phyloP scores from a whole-genome alignment of 2,797 vertebrate species.

The Orestias chungarensis region DNA sequence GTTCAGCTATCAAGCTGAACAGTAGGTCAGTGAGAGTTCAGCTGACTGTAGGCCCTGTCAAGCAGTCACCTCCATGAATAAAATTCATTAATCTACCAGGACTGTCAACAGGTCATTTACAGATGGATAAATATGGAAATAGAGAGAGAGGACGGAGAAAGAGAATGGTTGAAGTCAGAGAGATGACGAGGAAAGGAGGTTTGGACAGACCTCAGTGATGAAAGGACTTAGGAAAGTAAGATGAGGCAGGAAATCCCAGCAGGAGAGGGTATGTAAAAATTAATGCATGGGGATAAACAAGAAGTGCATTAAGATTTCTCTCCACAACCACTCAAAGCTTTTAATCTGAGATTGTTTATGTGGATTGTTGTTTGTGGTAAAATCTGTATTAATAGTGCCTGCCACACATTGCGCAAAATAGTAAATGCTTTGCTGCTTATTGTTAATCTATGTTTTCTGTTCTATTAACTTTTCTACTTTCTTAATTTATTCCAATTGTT shows the following conservation, averaged over 20 bases:
- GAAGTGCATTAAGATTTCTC: constrained; percentile 53
- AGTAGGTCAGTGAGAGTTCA: constrained; percentile 4
- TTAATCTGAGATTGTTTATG: constrained; percentile 16
- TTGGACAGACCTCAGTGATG: constrained; percentile 15
- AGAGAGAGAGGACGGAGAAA: not conserved
- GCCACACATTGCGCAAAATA: constrained; percentile 30
- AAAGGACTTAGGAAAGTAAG: constrained; percentile 29
- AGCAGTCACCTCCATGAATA: constrained; percentile 20
- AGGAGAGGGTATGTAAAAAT: constrained; percentile 25
- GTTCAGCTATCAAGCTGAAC: constrained; percentile 5
- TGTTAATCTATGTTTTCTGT: not conserved
- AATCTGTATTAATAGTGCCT: constrained; percentile 57
- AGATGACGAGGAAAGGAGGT: constrained; percentile 15
- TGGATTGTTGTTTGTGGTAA: constrained; percentile 50
- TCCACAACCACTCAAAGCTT: constrained; percentile 27
- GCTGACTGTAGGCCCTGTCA: constrained; percentile 3
- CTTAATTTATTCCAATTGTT: constrained; percentile 12
- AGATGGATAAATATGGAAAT: constrained; percentile 33
- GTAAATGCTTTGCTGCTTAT: constrained; percentile 16
- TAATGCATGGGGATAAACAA: constrained; percentile 30
- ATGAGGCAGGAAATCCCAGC: constrained; percentile 24
- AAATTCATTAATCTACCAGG: constrained; percentile 30
- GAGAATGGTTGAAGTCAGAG: not conserved
- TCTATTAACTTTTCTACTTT: not conserved
- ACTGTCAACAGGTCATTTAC: constrained; percentile 39